phyloP scores from a whole-genome alignment of 2,113 vertebrate genomes.

The Ploceus nigricollis region DNA sequence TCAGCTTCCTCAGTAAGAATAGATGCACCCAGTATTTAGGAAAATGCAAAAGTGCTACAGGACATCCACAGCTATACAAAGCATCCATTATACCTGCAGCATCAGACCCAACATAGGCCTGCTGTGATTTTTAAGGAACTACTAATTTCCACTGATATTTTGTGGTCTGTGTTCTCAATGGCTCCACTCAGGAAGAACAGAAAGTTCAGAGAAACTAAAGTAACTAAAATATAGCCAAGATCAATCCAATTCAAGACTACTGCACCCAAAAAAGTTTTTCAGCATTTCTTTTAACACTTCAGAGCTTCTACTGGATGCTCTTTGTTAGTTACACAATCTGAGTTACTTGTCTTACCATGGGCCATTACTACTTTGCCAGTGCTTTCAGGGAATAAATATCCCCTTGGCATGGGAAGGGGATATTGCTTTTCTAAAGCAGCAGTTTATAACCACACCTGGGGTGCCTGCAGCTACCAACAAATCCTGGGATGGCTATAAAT shows the following conservation, averaged over 20 bases:
- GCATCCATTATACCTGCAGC: background rate
- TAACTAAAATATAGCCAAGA: background rate
- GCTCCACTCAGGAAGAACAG: background rate
- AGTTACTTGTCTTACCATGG: background rate
- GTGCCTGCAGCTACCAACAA: background rate
- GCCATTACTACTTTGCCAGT: background rate
- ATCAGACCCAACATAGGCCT: background rate
- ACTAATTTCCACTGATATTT: background rate
- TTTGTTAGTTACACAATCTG: background rate
- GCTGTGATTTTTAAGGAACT: background rate
- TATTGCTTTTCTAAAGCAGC: background rate
- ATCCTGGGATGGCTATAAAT: background rate
- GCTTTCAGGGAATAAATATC: background rate
- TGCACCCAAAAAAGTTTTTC: background rate
- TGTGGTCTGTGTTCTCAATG: background rate
- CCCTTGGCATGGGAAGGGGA: background rate
- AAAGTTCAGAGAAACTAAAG: background rate
- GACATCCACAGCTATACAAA: background rate
- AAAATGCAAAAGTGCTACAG: background rate
- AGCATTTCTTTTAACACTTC: background rate
- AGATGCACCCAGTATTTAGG: background rate
- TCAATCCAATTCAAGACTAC: background rate
- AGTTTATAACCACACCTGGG: background rate
- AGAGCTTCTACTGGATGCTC: background rate
- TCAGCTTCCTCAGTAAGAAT: background rate